Evolutionary conservation across 2,113 vertebrate species (phyloP), one percentile per base, ranked within the genome.

Genomic region (Phalacrocorax carbo): DNA sequence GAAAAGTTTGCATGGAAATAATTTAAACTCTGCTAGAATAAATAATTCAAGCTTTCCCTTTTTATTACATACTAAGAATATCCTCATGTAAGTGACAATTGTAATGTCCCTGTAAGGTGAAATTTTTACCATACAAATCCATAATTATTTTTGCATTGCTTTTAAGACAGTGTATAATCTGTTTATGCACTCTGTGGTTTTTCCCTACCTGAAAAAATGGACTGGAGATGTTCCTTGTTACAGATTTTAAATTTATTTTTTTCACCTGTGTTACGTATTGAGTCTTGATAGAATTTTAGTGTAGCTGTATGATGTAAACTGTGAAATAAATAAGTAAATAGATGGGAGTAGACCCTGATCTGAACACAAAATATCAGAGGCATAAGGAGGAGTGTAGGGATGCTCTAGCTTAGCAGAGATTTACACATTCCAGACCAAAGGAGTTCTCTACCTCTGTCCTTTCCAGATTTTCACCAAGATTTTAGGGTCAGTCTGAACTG

Each of bases 31-130:
- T 58, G 23, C 55, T 54, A 54, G 40, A 94, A 91, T 80, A 92
- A 92, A 88, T 88, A 96, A 90, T 94, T 94, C 61, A 82, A 34
- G 40, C 10, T 92, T 73, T 92, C 26, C 25, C 17, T 83, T 94
- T 92, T 77, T 82, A 55, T 85, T 84, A 42, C 32, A 69, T 77
- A 54, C 73, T 88, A 93, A 89, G 82, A 90, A 71, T 72, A 95
- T 87, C 27, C 71, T 65, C 30, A 77, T 18, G 10, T 72, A 94
- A 95, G 82, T 75, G 57, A 90, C 73, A 91, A 88, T 51, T 76
- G 44, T 83, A 81, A 88, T 65, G 85, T 66, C 68, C 49, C 61
- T 94, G 72, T 83, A 69, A 82, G 36, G 55, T 84, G 49, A 86
- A 88, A 69, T 73, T 96, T 90, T 71, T 69, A 76, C 70, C 42